Base-by-base conservation (phyloP, 2,797 vertebrate species). In the Clamator glandarius region DNA sequence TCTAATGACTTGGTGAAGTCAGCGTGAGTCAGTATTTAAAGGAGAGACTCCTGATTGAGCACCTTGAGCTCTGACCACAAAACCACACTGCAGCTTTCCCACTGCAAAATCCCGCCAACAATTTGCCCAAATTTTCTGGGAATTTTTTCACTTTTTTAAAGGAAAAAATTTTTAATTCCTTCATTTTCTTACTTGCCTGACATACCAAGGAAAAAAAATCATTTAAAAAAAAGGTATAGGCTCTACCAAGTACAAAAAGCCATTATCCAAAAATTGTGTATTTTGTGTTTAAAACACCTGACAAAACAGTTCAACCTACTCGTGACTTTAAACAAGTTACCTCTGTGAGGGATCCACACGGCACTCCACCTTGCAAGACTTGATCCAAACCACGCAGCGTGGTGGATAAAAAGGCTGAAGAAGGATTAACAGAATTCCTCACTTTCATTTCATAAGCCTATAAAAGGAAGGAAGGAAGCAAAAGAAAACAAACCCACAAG, bases 321-420 rank as follows among this genome's bases (percentile, higher is more conserved):
- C 39, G 17, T 54, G 26, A 76, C 28, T 50, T 89, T 51, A 28
- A 85, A 70, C 5, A 77, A 76, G 19, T 92, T 98, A 98, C 98
- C 98, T 98, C 98, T 85, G 98, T 98, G 90, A 99, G 98, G 42
- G 97, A 98, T 84, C 98, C 98, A 85, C 98, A 97, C 25, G 98
- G 97, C 64, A 99, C 91, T 51, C 98, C 98, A 50, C 98, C 98
- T 25, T 92, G 97, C 68, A 99, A 96, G 35, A 97, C 94, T 89
- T 95, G 54, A 89, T 98, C 98, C 91, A 99, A 91, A 62, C 96
- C 84, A 66, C 91, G 66, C 31, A 98, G 95, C 0, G 97, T 98
- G 11, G 98, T 99, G 12, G 98, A 80, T 42, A 98, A 97, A 84
- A 97, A 98, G 3, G 96, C 96, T 66, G 93, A 79, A 25, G 93